Percentiles rank a stretch among this genome's conserved stretches.
These are phyloP conservation scores for Ormyrus thymus DNA, from an alignment of 2,888 invertebrate genomes.

Conservation along the genomic window DNA sequence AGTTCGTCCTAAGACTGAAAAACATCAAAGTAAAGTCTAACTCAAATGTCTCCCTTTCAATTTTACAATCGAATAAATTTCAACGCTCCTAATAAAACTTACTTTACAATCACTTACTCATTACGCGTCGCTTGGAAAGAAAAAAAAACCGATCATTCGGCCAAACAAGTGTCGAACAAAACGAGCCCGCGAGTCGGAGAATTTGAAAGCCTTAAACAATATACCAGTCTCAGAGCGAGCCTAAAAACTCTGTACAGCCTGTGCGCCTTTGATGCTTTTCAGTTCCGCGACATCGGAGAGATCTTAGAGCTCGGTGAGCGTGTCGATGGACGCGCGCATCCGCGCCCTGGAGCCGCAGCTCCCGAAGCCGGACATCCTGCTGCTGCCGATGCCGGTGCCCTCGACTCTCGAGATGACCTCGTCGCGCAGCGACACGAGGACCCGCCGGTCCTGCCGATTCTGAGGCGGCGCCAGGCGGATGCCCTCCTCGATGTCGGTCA, in stretches of 20 bases:
- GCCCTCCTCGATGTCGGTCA: constrained; percentile 89
- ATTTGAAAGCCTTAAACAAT: too few species aligned
- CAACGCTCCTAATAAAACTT: too few species aligned
- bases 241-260: too few species aligned
- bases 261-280: constrained; percentile 31
- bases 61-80: too few species aligned
- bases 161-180: too few species aligned
- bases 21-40: constrained; percentile 26
- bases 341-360: constrained; percentile 63
- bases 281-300: not conserved
- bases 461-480: constrained; percentile 81
- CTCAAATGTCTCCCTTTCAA: not conserved
- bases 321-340: constrained; percentile 71
- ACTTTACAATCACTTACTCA: too few species aligned
- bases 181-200: too few species aligned
- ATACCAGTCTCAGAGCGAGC: too few species aligned
- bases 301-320: constrained; percentile 66
- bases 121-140: too few species aligned
- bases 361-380: constrained; percentile 59
- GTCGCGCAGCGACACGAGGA: constrained; percentile 84
- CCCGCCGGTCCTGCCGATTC: constrained; percentile 84
- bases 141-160: too few species aligned
- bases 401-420: constrained; percentile 79
- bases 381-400: constrained; percentile 67
- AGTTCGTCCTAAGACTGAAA: constrained; percentile 18